Base-by-base conservation (phyloP, 1,140 invertebrate species). In the Drosophila insularis region DNA sequence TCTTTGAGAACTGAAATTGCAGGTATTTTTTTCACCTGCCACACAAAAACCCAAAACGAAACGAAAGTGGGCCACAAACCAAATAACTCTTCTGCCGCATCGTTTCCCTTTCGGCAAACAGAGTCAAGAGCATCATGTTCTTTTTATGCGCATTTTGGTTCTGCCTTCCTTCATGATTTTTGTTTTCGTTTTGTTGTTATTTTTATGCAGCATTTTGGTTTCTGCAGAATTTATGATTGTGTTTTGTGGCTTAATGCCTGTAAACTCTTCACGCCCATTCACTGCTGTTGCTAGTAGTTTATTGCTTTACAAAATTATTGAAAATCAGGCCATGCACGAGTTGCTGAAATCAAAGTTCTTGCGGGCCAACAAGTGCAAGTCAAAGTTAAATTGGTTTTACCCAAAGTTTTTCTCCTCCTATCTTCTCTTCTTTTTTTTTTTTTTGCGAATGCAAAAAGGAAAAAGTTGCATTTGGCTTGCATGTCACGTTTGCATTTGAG, bases 221-320 rank as follows among this genome's bases (percentile, higher is more conserved):
- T 54, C 61, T 19, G 14, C 50, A 71, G 68, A 75, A 84, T 84
- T 75, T 86, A 78, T 85, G 78, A 78, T 50, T 50, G 43, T 50
- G 21, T 70, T 43, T 40, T 56, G 32, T 39, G 50, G 63, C 40
- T 39, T 73, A 54, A 50, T 63, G 69, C 58, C 69, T 21, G 43
- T 50, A 50, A 50, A 21, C 43, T 21, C 43, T 50, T 21, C 11
- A 13, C 11, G 35, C 35, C 35, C 10, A 10, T 35, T 35, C 8
- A 11, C 32, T 35, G 77, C 76, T 60, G 32, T 17, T 71, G 78
- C 63, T 67, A 68, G 43, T 67, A 66, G 63, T 70, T 87, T 86
- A 82, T 86, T 82, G 79, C 79, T 68, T 65, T 81, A 76, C 68
- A 89, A 86, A 82, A 86, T 86, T 89, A 86, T 86, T 82, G 79